Evolutionary conservation across 2,888 invertebrate genomes (phyloP).

Genomic region (Acrocyrtus sp.): DNA sequence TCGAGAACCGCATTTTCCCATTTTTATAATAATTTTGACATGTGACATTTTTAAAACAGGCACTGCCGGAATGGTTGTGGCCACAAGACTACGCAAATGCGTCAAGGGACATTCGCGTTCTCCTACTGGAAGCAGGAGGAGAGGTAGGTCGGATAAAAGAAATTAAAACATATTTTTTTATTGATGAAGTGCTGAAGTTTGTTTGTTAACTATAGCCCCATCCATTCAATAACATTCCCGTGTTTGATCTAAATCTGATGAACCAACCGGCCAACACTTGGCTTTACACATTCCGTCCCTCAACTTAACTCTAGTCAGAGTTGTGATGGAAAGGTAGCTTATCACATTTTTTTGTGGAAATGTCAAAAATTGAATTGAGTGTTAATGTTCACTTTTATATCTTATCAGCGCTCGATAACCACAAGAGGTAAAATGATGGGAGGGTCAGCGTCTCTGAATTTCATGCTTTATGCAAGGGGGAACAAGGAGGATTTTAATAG

Average conservation of each 20-base stretch:
- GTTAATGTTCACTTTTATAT: background rate
- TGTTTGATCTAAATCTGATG: constrained; percentile 3
- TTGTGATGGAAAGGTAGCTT: background rate
- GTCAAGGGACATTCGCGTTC: background rate
- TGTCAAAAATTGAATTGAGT: background rate
- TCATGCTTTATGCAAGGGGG: background rate
- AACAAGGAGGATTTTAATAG: background rate
- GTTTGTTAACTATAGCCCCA: background rate
- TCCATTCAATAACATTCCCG: background rate
- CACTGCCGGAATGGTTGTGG: constrained; percentile 26
- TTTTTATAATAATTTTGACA: background rate
- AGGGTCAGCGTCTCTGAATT: constrained; percentile 69
- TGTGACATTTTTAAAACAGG: no score
- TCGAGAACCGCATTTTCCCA: background rate
- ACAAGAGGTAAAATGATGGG: constrained; percentile 67
- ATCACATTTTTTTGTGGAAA: background rate
- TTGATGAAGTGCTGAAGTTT: background rate
- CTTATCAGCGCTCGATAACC: background rate
- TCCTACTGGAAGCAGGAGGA: constrained; percentile 34
- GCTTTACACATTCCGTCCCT: constrained; percentile 1
- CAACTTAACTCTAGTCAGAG: constrained; percentile 6
- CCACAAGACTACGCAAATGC: constrained; percentile 31
- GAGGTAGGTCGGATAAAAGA: no score
- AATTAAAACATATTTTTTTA: no score
- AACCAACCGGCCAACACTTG: constrained; percentile 24